Conservation (phyloP, 1,140 invertebrate genomes). For the Acromyrmex heyeri region DNA sequence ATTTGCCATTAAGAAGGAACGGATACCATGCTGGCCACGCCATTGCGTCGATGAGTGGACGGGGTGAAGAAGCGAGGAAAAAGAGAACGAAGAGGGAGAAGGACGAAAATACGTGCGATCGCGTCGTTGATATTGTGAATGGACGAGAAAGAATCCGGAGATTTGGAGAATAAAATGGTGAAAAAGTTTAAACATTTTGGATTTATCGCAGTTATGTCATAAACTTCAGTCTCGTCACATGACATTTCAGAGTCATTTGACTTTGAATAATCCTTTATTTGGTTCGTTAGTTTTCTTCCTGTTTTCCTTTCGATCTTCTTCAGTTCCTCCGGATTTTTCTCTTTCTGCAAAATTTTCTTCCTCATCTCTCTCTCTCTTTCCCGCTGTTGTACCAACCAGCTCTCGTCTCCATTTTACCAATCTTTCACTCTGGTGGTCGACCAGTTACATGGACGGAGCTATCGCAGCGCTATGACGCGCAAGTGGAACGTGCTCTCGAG, state of each 20-base stretch:
- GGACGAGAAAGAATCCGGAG: not conserved
- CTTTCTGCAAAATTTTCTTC: conserved; percentile 36
- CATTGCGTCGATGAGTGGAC: conserved; percentile 57
- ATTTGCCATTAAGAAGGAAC: conserved; percentile 79
- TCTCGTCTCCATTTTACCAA: conserved; percentile 64
- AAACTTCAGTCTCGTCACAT: conserved; percentile 65
- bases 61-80: conserved; percentile 46
- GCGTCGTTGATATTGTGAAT: conserved; percentile 53
- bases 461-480: conserved; percentile 65
- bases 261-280: not conserved
- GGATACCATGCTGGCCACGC: conserved; percentile 65
- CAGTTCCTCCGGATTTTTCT: not conserved
- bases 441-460: conserved; percentile 62
- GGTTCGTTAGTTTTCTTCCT: conserved; percentile 37
- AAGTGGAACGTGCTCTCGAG: conserved; percentile 71
- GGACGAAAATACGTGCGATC: conserved; percentile 67
- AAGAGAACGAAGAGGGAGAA: conserved; percentile 52
- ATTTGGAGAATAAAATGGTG: conserved; percentile 4
- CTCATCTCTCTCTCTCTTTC: conserved; percentile 15
- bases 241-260: not conserved
- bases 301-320: conserved; percentile 8
- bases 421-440: conserved; percentile 78
- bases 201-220: conserved; percentile 25
- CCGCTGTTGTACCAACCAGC: conserved; percentile 11
- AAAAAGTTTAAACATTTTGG: not conserved